These are phyloP conservation scores for Drosophila auraria DNA, from an alignment of 1,140 invertebrate species.

Conservation along the genomic window DNA sequence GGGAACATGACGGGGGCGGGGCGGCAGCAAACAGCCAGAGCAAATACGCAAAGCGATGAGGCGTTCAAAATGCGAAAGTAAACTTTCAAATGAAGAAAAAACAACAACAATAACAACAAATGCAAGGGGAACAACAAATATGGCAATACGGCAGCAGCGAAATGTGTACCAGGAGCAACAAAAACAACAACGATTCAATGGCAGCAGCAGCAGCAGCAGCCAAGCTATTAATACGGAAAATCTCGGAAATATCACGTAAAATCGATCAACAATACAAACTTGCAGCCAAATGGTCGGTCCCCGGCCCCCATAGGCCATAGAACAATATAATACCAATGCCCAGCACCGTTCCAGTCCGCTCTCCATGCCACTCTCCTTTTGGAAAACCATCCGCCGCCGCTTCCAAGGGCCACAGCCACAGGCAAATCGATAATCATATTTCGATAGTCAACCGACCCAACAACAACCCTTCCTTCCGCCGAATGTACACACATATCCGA, in stretches of 20 bases:
- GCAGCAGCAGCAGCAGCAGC: slow-evolving; percentile 42
- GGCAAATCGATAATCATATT: slow-evolving; percentile 81
- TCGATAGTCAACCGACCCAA: slow-evolving; percentile 48
- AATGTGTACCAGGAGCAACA: slow-evolving; percentile 62
- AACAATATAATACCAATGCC: slow-evolving; percentile 35
- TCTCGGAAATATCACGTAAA: slow-evolving; percentile 85
- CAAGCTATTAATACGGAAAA: slow-evolving; percentile 84
- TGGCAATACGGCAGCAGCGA: slow-evolving; percentile 66
- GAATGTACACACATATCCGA: slow-evolving; percentile 25
- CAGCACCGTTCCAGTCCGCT: slow-evolving; percentile 11
- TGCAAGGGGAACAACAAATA: slow-evolving; percentile 59
- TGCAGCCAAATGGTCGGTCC: slow-evolving; percentile 76
- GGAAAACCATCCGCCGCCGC: slow-evolving; percentile 59
- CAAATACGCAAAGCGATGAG: slow-evolving; percentile 71
- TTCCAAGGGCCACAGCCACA: slow-evolving; percentile 50
- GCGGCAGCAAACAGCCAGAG: slow-evolving; percentile 56
- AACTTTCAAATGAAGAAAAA: slow-evolving; percentile 83
- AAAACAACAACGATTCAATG: slow-evolving; percentile 27
- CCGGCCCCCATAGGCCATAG: slow-evolving; percentile 48
- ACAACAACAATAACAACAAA: slow-evolving; percentile 47
- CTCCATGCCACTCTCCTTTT: slow-evolving; percentile 3
- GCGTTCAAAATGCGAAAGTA: slow-evolving; percentile 82
- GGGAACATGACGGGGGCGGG: not conserved
- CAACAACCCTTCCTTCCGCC: not conserved
- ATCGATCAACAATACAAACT: slow-evolving; percentile 85